These are phyloP conservation scores for Hypocryptadius cinnamomeus DNA, from an alignment of 2,113 vertebrate genomes.

Conservation along the genomic window DNA sequence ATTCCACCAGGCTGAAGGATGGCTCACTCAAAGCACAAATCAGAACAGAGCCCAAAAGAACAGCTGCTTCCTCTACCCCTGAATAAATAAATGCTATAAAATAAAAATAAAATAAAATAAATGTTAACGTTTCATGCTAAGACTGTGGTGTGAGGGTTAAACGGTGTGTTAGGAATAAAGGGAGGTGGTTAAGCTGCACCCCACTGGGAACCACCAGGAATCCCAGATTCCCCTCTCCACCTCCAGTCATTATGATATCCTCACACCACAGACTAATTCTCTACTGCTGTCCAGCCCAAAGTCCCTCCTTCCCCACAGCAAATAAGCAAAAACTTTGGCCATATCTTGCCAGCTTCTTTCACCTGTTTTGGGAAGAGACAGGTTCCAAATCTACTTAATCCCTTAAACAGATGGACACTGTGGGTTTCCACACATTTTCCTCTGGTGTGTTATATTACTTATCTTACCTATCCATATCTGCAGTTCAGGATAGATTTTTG, in stretches of 20 bases:
- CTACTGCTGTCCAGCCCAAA: neutral
- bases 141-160: neutral
- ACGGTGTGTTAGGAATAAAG: neutral
- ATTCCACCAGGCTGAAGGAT: constrained; percentile 13
- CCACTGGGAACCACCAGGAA: neutral
- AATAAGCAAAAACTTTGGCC: neutral
- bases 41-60: neutral
- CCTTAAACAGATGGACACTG: neutral
- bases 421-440: neutral
- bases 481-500: neutral
- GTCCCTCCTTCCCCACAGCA: neutral
- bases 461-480: neutral
- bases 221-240: neutral
- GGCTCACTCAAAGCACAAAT: neutral
- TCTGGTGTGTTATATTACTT: neutral
- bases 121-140: neutral
- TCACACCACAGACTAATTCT: neutral
- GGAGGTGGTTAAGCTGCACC: neutral
- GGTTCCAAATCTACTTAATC: neutral
- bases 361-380: neutral
- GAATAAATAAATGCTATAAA: no score
- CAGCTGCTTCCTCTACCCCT: neutral
- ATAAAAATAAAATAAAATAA: no score
- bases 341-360: neutral
- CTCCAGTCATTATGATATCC: neutral